Evolutionary conservation across 1,140 invertebrate species (phyloP).

Genomic region (Mercenaria mercenaria): DNA sequence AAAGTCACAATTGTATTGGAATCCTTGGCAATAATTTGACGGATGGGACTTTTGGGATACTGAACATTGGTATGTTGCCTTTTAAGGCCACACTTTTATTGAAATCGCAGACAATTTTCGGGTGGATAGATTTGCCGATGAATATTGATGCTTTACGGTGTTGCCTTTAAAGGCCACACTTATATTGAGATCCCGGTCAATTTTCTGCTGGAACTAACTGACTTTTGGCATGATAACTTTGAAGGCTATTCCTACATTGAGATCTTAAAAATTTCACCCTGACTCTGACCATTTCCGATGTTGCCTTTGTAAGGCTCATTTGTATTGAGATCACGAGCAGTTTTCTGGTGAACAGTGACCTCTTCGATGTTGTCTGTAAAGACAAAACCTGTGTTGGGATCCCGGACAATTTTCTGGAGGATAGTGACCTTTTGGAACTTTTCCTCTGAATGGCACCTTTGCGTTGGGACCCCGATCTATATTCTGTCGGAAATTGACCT

Average conservation of each 20-base stretch:
- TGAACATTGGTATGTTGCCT: too few species aligned
- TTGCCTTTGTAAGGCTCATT: too few species aligned
- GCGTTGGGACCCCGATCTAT: neutral
- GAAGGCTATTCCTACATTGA: neutral
- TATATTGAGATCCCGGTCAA: neutral
- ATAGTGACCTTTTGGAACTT: neutral
- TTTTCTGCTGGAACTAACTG: neutral
- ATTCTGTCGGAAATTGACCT: neutral
- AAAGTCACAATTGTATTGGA: conserved; percentile 28
- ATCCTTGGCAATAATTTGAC: neutral
- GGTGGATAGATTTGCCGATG: neutral
- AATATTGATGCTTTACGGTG: too few species aligned
- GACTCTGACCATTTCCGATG: neutral
- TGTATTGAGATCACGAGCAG: neutral
- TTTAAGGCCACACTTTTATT: too few species aligned
- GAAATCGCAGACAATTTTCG: neutral
- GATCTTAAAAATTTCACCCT: neutral
- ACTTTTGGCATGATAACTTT: neutral
- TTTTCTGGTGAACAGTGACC: neutral
- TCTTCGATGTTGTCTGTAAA: neutral
- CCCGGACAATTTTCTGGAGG: neutral
- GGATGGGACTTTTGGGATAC: too few species aligned
- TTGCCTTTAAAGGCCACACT: too few species aligned
- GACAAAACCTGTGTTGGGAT: neutral
- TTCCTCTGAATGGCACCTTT: neutral